Evolutionary conservation across 2,113 vertebrate species (phyloP).

Genomic region (Hippocampus mohnikei): DNA sequence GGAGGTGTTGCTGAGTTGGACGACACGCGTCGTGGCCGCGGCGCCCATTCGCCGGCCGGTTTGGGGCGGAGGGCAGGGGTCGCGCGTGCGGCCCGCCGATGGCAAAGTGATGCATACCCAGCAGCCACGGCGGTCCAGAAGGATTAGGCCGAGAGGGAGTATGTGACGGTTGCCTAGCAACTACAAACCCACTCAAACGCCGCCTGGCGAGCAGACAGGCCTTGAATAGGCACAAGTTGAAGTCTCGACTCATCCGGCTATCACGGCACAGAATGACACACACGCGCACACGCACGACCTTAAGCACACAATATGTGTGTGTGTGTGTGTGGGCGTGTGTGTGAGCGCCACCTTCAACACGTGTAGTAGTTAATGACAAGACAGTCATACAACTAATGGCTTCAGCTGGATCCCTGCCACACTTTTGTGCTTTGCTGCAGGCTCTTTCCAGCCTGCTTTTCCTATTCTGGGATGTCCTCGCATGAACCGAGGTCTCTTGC

Average conservation of each 20-base stretch:
- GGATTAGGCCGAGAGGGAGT: conserved; percentile 64
- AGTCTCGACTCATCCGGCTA: conserved; percentile 17
- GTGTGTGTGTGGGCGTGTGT: conserved; percentile 11
- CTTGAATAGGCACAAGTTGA: conserved; percentile 30
- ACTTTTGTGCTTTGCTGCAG: conserved; percentile 59
- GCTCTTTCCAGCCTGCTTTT: conserved; percentile 70
- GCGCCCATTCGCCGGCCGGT: too few relatives aligned
- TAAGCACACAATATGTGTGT: too few relatives aligned
- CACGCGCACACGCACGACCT: too few relatives aligned
- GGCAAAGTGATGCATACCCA: conserved; percentile 29
- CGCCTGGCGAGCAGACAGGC: conserved; percentile 40
- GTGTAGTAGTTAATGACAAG: conserved; percentile 20
- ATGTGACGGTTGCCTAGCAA: conserved; percentile 73
- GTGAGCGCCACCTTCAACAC: conserved; percentile 18
- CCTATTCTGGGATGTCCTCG: conserved; percentile 71
- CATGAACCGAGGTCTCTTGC: conserved; percentile 61
- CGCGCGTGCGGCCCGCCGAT: too few relatives aligned
- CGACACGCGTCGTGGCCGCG: too few relatives aligned
- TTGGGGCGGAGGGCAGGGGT: too few relatives aligned
- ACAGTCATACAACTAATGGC: conserved; percentile 34
- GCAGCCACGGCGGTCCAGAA: conserved; percentile 39
- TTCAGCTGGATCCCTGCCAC: conserved; percentile 59
- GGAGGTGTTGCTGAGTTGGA: too few relatives aligned
- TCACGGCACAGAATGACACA: neutral
- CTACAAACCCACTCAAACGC: conserved; percentile 62